These are phyloP conservation scores for Pristionchus fissidentatus DNA, from an alignment of 2,888 invertebrate genomes.

Conservation along the genomic window DNA sequence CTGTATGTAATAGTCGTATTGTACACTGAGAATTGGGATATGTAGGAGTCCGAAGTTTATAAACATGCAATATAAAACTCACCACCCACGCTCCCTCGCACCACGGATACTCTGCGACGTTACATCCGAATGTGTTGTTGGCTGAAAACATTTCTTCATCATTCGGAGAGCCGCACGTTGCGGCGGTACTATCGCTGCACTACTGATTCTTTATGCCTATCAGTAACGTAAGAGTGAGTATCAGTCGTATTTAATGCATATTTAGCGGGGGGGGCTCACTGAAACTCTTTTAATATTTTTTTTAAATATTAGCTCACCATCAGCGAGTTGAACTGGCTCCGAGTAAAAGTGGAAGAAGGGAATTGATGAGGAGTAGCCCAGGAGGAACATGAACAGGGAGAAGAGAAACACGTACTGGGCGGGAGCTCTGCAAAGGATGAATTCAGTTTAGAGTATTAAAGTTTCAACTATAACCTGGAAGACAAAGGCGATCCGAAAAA, in stretches of 20 bases:
- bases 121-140: background rate
- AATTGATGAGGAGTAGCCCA: background rate
- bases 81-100: background rate
- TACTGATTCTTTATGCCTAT: too few species aligned
- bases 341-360: background rate
- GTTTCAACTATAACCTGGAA: too few species aligned
- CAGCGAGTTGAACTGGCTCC: background rate
- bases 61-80: background rate
- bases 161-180: background rate
- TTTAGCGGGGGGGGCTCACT: background rate
- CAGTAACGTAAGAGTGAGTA: too few species aligned
- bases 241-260: too few species aligned
- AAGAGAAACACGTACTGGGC: background rate
- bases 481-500: too few species aligned
- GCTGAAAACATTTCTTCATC: background rate
- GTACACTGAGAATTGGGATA: background rate
- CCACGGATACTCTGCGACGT: background rate
- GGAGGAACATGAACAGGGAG: background rate
- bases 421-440: too few species aligned
- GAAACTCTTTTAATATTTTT: background rate
- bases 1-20: too few species aligned
- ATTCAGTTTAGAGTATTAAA: too few species aligned
- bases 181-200: too few species aligned
- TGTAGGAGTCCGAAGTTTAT: too few species aligned
- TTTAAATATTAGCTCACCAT: background rate